phyloP scores from a whole-genome alignment of 2,113 vertebrate species.

The Capra hircus region DNA sequence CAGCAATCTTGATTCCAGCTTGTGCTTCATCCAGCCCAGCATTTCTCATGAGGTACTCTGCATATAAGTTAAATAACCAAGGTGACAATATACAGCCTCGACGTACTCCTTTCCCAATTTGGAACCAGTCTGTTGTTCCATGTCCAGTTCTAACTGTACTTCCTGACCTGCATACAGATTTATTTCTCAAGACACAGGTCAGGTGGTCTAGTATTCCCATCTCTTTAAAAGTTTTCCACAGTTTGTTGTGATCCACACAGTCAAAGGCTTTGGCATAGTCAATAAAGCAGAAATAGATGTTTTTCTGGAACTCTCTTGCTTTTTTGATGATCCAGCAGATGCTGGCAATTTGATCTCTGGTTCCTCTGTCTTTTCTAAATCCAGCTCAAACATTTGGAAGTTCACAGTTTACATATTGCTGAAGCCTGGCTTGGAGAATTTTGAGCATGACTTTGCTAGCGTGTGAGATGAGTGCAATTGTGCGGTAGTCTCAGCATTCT shows the following conservation, averaged over 20 bases:
- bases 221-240: background rate
- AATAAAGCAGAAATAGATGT: background rate
- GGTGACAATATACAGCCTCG: background rate
- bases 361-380: background rate
- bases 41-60: background rate
- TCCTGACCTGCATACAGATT: background rate
- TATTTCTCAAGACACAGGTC: background rate
- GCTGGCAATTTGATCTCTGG: background rate
- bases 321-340: accelerated
- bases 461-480: background rate
- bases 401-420: accelerated
- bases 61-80: background rate
- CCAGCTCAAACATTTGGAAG: background rate
- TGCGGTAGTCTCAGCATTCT: background rate
- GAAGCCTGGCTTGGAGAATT: background rate
- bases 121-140: background rate
- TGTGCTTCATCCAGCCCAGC: background rate
- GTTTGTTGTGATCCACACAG: background rate
- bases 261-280: background rate
- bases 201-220: background rate
- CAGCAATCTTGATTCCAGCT: background rate
- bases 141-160: background rate
- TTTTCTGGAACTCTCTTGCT: background rate
- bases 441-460: background rate
- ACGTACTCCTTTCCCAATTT: background rate